Evolutionary conservation across 1,140 invertebrate species (phyloP).

Genomic region (Amyelois transitella): DNA sequence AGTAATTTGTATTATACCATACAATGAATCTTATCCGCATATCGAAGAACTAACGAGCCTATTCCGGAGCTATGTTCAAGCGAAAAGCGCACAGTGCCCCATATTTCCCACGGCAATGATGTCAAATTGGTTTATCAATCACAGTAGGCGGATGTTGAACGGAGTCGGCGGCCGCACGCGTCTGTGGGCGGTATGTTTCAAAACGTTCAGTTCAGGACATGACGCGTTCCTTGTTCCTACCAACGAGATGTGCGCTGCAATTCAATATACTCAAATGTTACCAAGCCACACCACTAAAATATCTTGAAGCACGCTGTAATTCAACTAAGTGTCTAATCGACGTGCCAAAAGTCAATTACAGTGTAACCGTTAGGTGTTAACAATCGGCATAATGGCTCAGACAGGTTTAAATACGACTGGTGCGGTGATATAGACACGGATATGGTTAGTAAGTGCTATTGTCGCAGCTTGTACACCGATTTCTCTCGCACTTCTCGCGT

Average conservation of each 20-base stretch:
- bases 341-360: slow-evolving; percentile 3
- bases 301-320: not conserved
- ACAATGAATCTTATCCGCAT: not conserved
- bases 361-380: slow-evolving; percentile 27
- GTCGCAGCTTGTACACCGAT: slow-evolving; percentile 6
- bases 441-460: slow-evolving; percentile 23
- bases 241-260: slow-evolving; percentile 23
- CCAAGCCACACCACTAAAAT: not conserved
- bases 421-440: slow-evolving; percentile 24
- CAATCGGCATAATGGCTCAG: slow-evolving; percentile 20
- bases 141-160: slow-evolving; percentile 51
- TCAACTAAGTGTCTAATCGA: not conserved
- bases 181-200: slow-evolving; percentile 36
- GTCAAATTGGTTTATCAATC: slow-evolving; percentile 63
- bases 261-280: slow-evolving; percentile 13
- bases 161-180: slow-evolving; percentile 38
- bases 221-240: slow-evolving; percentile 25
- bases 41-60: slow-evolving; percentile 7
- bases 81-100: slow-evolving; percentile 21
- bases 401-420: slow-evolving; percentile 27
- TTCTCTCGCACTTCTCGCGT: slow-evolving; percentile 16
- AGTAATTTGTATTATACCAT: not conserved
- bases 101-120: slow-evolving; percentile 67
- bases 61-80: slow-evolving; percentile 10
- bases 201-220: slow-evolving; percentile 28